Evolutionary conservation across 2,113 vertebrate species (phyloP).

Genomic region (Indri indri): DNA sequence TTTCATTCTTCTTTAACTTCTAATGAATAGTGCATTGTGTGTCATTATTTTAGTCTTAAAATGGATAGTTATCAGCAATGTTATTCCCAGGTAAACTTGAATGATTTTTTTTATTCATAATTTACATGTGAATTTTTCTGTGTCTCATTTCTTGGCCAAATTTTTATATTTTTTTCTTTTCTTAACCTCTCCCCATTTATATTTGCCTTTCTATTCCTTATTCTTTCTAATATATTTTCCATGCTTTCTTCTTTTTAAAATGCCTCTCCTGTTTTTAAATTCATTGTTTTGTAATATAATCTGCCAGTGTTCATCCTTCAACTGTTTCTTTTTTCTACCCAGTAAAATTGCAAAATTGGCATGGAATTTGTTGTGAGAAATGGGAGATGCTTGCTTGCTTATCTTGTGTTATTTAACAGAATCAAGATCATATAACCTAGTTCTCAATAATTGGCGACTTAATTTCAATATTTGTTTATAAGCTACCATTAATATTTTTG

Average conservation of each 20-base stretch:
- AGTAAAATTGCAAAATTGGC: not conserved
- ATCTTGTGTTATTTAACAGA: constrained; percentile 28
- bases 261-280: not conserved
- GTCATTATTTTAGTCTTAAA: constrained; percentile 16
- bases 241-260: not conserved
- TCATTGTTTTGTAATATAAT: not conserved
- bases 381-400: not conserved
- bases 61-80: not conserved
- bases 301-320: not conserved
- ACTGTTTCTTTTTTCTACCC: not conserved
- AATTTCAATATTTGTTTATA: constrained; percentile 40
- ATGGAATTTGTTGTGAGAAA: not conserved
- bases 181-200: not conserved
- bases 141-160: not conserved
- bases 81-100: not conserved
- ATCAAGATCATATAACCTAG: not conserved
- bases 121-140: not conserved
- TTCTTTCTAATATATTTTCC: not conserved
- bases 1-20: not conserved
- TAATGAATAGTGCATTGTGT: not conserved
- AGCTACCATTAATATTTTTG: constrained; percentile 17
- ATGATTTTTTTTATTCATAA: constrained; percentile 27
- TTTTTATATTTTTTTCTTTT: not conserved
- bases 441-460: not conserved
- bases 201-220: not conserved